Evolutionary conservation across 2,888 invertebrate species (phyloP), one percentile per base, ranked within the genome.

Genomic region (Listrodromus nycthemerus): DNA sequence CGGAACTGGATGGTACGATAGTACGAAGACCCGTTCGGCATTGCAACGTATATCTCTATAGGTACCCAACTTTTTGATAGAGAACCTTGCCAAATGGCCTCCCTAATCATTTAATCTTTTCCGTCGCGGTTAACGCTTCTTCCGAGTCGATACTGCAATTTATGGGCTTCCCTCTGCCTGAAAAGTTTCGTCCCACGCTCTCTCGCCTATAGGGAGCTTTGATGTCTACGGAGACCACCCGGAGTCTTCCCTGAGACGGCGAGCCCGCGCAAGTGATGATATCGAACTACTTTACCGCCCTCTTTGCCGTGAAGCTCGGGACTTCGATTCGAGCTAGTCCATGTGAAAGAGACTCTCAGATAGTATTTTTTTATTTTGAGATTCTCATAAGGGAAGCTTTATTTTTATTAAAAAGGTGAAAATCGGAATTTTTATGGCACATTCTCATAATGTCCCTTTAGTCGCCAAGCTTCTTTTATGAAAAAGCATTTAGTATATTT

Each of bases 91-190:
- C 86, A 87, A 87, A 87, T 86, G 87, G 87, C 84, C 83, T 85
- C 86, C 82, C 86, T 89, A 89, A 89, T 89, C 88, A 88, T 88
- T 89, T 89, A 89, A 89, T 89, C 89, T 87, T 84, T 87, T 86
- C 83, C 86, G 77, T 84, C 87, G 87, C 87, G 88, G 88, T 88
- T 89, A 88, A 88, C 88, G 88, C 87, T 87, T 87, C 88, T 87
- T 87, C 87, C 86, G 67, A 85, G 86, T 86, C 87, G 86, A 87
- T 88, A 88, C 89, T 88, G 84, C 88, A 88, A 89, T 89, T 89
- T 88, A 88, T 88, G 87, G 84, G 80, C 80, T 86, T 81, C 27
- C 73, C 73, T 55, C 58, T 67, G 73, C 71, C 85, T 86, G 80
- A 87, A 87, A 87, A 87, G 84, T 87, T 87, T 87, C 74, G 83